These are phyloP conservation scores for Octomys mimax DNA, from an alignment of 2,797 vertebrate species.

Conservation along the genomic window DNA sequence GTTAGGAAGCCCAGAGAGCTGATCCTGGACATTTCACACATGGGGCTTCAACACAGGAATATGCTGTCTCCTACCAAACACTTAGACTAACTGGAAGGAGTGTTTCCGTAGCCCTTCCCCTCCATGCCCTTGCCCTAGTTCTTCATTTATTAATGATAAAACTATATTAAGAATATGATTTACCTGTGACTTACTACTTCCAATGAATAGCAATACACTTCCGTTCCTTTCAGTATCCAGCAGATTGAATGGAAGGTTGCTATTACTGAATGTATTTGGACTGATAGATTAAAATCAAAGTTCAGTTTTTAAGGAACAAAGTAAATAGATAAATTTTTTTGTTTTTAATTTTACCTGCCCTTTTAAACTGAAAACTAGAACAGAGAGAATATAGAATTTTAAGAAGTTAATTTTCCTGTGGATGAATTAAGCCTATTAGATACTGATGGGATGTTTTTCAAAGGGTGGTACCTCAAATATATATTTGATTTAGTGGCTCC, in stretches of 20 bases:
- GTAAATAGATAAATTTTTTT: slow-evolving; percentile 35
- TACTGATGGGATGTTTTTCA: slow-evolving; percentile 19
- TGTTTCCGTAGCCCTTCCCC: slow-evolving; percentile 34
- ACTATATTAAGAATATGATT: slow-evolving; percentile 31
- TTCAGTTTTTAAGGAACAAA: slow-evolving; percentile 71
- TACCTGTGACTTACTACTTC: slow-evolving; percentile 69
- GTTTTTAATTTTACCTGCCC: slow-evolving; percentile 60
- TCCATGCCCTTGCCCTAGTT: not conserved
- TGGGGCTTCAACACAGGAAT: slow-evolving; percentile 48
- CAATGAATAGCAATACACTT: slow-evolving; percentile 46
- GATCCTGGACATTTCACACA: slow-evolving; percentile 71
- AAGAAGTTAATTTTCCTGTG: slow-evolving; percentile 56
- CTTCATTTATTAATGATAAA: not conserved
- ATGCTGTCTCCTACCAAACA: slow-evolving; percentile 70
- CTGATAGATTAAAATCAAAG: slow-evolving; percentile 69
- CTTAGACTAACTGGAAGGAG: not conserved
- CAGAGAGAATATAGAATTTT: slow-evolving; percentile 14
- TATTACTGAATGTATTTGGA: slow-evolving; percentile 61
- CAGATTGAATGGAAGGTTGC: slow-evolving; percentile 67
- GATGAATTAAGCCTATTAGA: slow-evolving; percentile 55
- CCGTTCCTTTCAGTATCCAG: slow-evolving; percentile 39
- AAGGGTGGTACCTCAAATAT: slow-evolving; percentile 69
- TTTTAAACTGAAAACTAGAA: slow-evolving; percentile 46
- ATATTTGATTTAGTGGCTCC: slow-evolving; percentile 66
- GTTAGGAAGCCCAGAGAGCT: slow-evolving; percentile 48